phyloP scores from a whole-genome alignment of 2,113 vertebrate genomes.

The Gorilla gorilla region DNA sequence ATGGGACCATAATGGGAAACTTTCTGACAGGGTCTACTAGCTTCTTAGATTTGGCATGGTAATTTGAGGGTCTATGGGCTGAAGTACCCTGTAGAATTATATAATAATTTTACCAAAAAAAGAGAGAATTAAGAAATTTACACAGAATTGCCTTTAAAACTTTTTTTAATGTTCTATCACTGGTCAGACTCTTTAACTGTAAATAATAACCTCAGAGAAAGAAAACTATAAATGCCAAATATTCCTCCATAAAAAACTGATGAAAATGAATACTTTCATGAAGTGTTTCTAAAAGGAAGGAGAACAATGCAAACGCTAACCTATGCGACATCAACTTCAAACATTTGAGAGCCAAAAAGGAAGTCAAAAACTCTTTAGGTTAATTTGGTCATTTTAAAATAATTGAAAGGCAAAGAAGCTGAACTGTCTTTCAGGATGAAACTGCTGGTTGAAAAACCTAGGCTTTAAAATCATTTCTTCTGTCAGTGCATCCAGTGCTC shows the following conservation, averaged over 20 bases:
- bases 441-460: too few species aligned
- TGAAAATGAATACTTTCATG: neutral
- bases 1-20: neutral
- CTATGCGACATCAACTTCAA: neutral
- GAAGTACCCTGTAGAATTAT: neutral
- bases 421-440: neutral
- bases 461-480: neutral
- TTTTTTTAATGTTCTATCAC: neutral
- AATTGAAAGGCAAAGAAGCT: neutral
- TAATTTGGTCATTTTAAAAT: neutral
- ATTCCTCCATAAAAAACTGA: neutral
- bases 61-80: neutral
- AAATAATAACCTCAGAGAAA: neutral
- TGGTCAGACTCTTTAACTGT: neutral
- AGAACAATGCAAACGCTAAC: neutral
- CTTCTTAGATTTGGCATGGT: neutral
- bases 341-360: neutral
- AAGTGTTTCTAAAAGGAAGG: neutral
- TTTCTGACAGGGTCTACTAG: neutral
- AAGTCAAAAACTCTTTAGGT: neutral
- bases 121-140: neutral
- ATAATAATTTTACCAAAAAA: neutral
- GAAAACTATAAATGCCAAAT: neutral
- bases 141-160: neutral
- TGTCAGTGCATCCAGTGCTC: neutral